A percentile compares a stretch with the other conserved stretches of the same genome.
phyloP scores from a whole-genome alignment of 2,797 vertebrate genomes.

The Danio albolineatus region DNA sequence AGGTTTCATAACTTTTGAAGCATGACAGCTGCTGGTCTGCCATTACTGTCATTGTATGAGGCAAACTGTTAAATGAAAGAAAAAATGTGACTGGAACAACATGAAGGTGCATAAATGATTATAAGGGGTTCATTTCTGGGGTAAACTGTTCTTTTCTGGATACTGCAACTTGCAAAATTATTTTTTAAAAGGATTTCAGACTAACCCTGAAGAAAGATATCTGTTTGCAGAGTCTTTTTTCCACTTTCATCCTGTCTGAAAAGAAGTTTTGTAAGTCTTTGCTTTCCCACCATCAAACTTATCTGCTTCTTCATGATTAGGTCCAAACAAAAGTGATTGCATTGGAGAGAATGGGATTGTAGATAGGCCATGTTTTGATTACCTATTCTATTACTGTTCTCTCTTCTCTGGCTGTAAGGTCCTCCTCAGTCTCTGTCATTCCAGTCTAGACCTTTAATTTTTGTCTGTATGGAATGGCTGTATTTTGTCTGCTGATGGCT shows the following conservation, averaged over 20 bases:
- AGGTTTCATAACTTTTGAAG: neutral
- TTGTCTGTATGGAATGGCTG: constrained; percentile 22
- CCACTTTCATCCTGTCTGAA: neutral
- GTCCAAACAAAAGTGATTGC: constrained; percentile 38
- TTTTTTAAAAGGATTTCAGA: neutral
- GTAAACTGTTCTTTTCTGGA: neutral
- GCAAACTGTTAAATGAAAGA: neutral
- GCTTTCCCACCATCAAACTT: constrained; percentile 16
- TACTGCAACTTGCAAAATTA: constrained; percentile 9
- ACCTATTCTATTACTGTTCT: constrained; percentile 47
- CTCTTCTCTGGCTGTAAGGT: constrained; percentile 34
- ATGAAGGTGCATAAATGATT: neutral
- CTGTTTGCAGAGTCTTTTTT: constrained; percentile 7
- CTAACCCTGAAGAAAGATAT: constrained; percentile 4
- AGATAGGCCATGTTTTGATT: constrained; percentile 38
- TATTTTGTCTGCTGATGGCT: constrained; percentile 39
- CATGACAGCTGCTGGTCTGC: neutral
- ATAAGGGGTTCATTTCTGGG: neutral
- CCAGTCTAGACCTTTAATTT: constrained; percentile 43
- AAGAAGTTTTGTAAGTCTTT: neutral
- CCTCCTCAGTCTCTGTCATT: constrained; percentile 49
- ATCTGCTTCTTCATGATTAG: constrained; percentile 35
- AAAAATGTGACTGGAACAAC: neutral
- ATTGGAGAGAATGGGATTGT: constrained; percentile 11
- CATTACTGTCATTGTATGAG: neutral